phyloP scores from a whole-genome alignment of 2,888 invertebrate species.

The Thereva unica region DNA sequence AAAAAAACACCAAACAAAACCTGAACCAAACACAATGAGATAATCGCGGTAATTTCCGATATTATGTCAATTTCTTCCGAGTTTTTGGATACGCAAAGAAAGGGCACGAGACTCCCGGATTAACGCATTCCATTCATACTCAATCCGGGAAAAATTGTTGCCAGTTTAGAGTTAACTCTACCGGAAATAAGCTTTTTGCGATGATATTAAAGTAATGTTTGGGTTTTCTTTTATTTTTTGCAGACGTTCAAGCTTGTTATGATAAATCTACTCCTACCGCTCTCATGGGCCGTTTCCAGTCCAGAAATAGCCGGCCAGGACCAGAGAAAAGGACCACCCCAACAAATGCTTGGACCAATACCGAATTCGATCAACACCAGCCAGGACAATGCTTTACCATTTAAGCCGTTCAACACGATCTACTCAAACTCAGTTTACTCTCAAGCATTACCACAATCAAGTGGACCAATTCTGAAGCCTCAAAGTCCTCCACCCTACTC shows the following conservation, averaged over 20 bases:
- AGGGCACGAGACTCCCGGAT: no score
- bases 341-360: slow-evolving; percentile 11
- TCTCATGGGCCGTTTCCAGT: background rate
- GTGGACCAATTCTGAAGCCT: background rate
- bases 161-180: no score
- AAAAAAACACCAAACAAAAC: no score
- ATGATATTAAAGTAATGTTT: no score
- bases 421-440: background rate
- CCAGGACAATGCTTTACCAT: background rate
- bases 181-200: no score
- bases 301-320: background rate
- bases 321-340: background rate
- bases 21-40: no score
- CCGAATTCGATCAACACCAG: slow-evolving; percentile 5
- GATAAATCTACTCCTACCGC: slow-evolving; percentile 1
- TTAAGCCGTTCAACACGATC: slow-evolving; percentile 7
- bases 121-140: no score
- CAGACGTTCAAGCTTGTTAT: slow-evolving; percentile 22
- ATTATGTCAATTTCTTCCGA: no score
- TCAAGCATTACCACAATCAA: background rate
- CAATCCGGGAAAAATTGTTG: no score
- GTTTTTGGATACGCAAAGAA: no score
- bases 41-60: no score
- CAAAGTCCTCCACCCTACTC: no score
- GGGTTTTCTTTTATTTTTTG: background rate